These are phyloP conservation scores for Gavialis gangeticus DNA, from an alignment of 2,113 vertebrate species.

Conservation along the genomic window DNA sequence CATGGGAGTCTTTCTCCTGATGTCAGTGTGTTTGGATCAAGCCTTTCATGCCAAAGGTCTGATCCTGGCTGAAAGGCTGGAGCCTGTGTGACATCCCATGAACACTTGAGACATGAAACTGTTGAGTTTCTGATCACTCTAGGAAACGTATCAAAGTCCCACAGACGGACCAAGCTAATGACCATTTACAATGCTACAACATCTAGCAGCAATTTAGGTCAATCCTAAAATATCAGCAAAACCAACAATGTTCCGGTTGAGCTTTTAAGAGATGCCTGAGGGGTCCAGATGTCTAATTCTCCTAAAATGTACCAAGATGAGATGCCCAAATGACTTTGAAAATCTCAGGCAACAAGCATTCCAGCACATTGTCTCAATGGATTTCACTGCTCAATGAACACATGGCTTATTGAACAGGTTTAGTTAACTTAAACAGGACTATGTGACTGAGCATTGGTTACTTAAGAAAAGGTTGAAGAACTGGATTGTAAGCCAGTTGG, in stretches of 20 bases:
- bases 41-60: not conserved
- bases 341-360: not conserved
- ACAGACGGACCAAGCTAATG: not conserved
- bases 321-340: not conserved
- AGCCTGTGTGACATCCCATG: not conserved
- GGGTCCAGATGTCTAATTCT: not conserved
- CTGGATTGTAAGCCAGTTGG: not conserved
- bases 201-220: not conserved
- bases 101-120: not conserved
- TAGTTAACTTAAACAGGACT: not conserved
- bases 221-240: not conserved
- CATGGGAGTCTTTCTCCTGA: not conserved
- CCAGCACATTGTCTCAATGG: not conserved
- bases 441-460: accelerated
- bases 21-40: not conserved
- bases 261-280: not conserved
- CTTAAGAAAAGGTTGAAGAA: not conserved
- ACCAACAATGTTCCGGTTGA: not conserved
- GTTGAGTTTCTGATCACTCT: not conserved
- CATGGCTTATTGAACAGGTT: not conserved
- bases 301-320: not conserved
- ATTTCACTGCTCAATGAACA: not conserved
- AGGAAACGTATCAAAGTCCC: not conserved
- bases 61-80: not conserved
- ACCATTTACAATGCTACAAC: not conserved